Evolutionary conservation across 2,113 vertebrate genomes (phyloP), one percentile per base, ranked within the genome.

Genomic region (Pyrgilauda ruficollis): DNA sequence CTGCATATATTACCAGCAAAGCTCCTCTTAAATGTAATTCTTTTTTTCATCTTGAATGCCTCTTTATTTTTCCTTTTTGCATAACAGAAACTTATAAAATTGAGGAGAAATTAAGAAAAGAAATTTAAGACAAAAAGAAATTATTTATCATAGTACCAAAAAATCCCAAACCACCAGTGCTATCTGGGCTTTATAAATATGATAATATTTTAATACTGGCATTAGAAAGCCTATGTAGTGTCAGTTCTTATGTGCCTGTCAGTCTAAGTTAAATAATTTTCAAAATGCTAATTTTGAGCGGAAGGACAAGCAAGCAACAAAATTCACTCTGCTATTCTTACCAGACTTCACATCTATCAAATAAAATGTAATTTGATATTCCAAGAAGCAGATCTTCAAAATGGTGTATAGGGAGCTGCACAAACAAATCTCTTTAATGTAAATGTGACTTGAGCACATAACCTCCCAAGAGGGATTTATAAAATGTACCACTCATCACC

Each of bases 331-430:
- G 44, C 52, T 90, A 87, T 77, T 93, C 50, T 90, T 95, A 75
- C 21, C 77, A 89, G 82, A 50, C 30, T 68, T 64, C 62, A 77
- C 23, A 72, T 82, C 62, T 74, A 78, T 90, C 87, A 94, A 84
- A 70, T 53, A 84, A 93, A 87, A 58, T 61, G 39, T 33, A 82
- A 94, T 70, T 92, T 95, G 55, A 87, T 94, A 94, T 96, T 94
- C 82, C 43, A 92, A 90, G 84, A 72, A 93, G 82, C 50, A 92
- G 7, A 15, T 90, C 84, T 91, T 93, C 20, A 73, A 93, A 95
- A 90, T 0, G 11, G 43, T 93, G 35, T 61, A 84, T 46, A 52
- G 93, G 82, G 94, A 96, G 43, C 11, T 90, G 79, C 55, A 63
- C 27, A 95, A 94, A 92, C 64, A 84, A 90, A 84, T 89, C 74